Conservation (phyloP, 1,140 invertebrate species). For the Hyposmocoma kahamanoa region DNA sequence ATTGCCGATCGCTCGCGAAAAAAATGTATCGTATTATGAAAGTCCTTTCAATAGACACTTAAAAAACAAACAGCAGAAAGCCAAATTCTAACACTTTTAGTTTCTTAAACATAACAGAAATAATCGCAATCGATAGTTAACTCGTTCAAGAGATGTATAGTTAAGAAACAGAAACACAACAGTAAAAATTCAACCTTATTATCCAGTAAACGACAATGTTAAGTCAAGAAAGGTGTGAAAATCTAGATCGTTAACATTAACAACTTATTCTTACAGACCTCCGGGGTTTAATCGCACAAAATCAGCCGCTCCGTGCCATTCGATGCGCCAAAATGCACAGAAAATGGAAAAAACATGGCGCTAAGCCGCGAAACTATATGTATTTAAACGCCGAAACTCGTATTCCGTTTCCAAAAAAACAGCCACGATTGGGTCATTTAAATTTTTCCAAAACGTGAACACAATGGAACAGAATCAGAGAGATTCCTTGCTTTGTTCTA, state of each 20-base stretch:
- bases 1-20: slow-evolving; percentile 6
- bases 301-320: slow-evolving; percentile 52
- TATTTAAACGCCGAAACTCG: slow-evolving; percentile 69
- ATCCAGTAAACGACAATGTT: background rate
- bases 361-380: slow-evolving; percentile 69
- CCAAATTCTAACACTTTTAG: too few relatives aligned
- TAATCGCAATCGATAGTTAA: too few relatives aligned
- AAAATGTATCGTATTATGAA: too few relatives aligned
- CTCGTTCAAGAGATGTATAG: background rate
- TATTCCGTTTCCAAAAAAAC: slow-evolving; percentile 56
- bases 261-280: slow-evolving; percentile 61
- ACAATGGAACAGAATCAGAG: slow-evolving; percentile 67
- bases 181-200: background rate
- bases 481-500: slow-evolving; percentile 42
- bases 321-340: slow-evolving; percentile 52
- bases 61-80: too few relatives aligned
- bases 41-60: too few relatives aligned
- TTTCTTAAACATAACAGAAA: too few relatives aligned
- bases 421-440: slow-evolving; percentile 58
- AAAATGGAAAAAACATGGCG: slow-evolving; percentile 71
- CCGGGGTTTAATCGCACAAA: slow-evolving; percentile 55
- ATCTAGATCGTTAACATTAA: slow-evolving; percentile 56
- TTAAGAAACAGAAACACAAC: background rate
- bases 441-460: slow-evolving; percentile 71
- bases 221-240: slow-evolving; percentile 20